Evolutionary conservation across 2,113 vertebrate genomes (phyloP), one percentile per base, ranked within the genome.

Genomic region (Prietella phreatophila): DNA sequence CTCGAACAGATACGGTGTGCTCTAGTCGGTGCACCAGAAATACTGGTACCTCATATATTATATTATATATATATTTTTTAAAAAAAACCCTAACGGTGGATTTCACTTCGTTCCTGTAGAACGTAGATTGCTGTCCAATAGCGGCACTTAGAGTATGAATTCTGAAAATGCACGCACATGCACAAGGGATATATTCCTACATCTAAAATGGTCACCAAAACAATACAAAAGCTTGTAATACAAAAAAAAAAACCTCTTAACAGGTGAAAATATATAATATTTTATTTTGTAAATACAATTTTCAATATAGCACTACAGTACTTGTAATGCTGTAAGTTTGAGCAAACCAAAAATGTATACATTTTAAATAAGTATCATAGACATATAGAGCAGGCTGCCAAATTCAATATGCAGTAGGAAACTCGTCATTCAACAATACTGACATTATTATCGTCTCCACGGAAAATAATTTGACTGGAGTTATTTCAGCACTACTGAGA

Each of bases 61-160:
- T 42, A 42, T 42, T n/a, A n/a, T n/a, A n/a, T n/a, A n/a, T n/a
- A n/a, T n/a, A n/a, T n/a, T n/a, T n/a, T n/a, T n/a, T n/a, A 71
- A 58, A 19, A 73, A 39, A 39, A 36, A 65, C 7, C 33, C 33
- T 73, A 47, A 60, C 36, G 22, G 42, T 56, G 67, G 30, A 30
- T 39, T 6, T 39, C 22, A 61, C 3, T 2, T 2, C 9, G 20
- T 1, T 4, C 9, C 14, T 19, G 1, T 15, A 78, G 25, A n/a
- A 55, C 17, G 27, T n/a, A 53, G 50, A 47, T 4, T 63, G 94
- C 94, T 95, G 95, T 95, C 92, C 94, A 94, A 96, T 95, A 96
- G 96, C 95, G 96, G 95, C 96, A 92, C 96, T 92, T 90, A 95
- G 92, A 95, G 96, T 95, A 91, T 92, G 93, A 92, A 91, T 93